Conservation (phyloP, 2,113 vertebrate genomes). For the Geococcyx californianus region DNA sequence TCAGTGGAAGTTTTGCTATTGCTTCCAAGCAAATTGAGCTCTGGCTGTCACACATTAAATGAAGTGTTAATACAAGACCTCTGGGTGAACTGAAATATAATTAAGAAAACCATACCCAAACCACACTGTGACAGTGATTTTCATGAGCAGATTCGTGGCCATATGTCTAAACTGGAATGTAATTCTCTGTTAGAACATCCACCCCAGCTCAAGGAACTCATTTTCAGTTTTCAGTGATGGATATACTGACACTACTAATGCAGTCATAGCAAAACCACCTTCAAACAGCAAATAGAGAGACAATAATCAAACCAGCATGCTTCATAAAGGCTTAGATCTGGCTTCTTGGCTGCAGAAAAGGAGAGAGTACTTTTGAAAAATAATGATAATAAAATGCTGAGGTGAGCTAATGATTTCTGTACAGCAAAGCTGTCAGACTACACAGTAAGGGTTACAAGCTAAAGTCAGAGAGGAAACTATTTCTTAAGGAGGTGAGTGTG, state of each 20-base stretch:
- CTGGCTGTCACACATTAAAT: neutral
- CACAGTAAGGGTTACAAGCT: neutral
- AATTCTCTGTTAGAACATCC: neutral
- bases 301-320: neutral
- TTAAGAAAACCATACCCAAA: constrained; percentile 10
- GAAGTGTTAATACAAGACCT: neutral
- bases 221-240: neutral
- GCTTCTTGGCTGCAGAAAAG: neutral
- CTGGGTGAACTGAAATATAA: neutral
- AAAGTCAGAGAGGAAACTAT: neutral
- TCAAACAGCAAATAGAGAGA: neutral
- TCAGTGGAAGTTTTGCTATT: constrained; percentile 11
- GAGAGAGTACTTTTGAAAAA: neutral
- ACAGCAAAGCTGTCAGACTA: neutral
- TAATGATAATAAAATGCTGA: neutral
- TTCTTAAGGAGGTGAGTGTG: neutral
- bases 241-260: neutral
- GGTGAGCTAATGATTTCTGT: neutral
- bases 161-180: neutral
- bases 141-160: neutral
- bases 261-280: neutral
- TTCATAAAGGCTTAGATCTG: neutral
- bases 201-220: neutral
- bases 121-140: neutral
- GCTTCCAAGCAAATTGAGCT: neutral